Evolutionary conservation across 1,140 invertebrate species (phyloP).

Genomic region (Lamellibrachia luymesi): DNA sequence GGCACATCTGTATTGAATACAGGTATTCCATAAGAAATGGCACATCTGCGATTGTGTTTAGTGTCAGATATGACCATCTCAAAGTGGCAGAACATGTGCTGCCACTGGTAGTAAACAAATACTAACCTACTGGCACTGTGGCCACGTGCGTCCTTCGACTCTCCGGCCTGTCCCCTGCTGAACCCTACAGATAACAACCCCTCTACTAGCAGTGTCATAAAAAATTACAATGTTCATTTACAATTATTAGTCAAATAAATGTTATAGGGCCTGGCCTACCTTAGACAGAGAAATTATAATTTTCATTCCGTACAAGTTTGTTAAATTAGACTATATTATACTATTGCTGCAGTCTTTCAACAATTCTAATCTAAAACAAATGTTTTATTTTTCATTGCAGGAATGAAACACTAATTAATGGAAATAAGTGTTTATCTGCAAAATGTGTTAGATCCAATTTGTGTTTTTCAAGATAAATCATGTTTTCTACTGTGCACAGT

Average conservation of each 20-base stretch:
- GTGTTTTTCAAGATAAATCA: too few relatives aligned
- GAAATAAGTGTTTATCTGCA: too few relatives aligned
- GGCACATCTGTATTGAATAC: neutral
- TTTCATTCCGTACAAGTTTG: neutral
- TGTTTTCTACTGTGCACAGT: too few relatives aligned
- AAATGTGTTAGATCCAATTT: too few relatives aligned
- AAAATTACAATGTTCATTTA: neutral
- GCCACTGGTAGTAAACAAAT: neutral
- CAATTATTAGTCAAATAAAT: neutral
- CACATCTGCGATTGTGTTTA: neutral
- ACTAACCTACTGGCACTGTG: neutral
- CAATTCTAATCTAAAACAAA: neutral
- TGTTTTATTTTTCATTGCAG: too few relatives aligned
- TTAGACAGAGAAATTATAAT: conserved; percentile 1
- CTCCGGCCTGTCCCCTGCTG: neutral
- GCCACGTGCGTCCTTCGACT: neutral
- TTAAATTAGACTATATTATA: neutral
- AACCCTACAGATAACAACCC: neutral
- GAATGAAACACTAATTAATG: too few relatives aligned
- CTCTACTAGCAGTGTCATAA: too few relatives aligned
- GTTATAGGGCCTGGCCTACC: neutral
- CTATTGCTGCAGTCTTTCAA: neutral
- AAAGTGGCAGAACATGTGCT: neutral
- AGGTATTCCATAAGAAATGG: neutral
- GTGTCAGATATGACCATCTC: neutral